These are phyloP conservation scores for Archips crataeganus DNA, from an alignment of 2,888 invertebrate species.

Conservation along the genomic window DNA sequence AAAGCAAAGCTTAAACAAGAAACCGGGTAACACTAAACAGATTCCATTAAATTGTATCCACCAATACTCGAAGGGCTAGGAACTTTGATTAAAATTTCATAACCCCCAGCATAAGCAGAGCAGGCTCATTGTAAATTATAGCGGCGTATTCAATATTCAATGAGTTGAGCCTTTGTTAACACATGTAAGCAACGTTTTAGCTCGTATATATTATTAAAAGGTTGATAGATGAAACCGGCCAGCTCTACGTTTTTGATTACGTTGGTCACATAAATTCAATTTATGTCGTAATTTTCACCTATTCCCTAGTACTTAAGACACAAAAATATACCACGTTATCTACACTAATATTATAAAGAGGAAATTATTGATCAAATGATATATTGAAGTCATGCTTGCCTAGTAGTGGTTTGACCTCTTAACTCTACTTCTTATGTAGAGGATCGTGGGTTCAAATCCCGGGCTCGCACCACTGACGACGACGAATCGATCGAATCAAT, in stretches of 20 bases:
- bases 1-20: constrained; percentile 62
- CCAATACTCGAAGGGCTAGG: constrained; percentile 70
- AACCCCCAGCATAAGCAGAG: constrained; percentile 70
- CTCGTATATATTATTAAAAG: constrained; percentile 29
- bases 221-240: not conserved
- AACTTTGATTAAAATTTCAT: constrained; percentile 84
- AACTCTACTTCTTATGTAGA: too few species aligned
- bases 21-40: constrained; percentile 57
- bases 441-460: too few species aligned
- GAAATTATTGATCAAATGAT: too few species aligned
- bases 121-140: constrained; percentile 74
- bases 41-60: constrained; percentile 67
- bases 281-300: not conserved
- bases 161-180: constrained; percentile 66
- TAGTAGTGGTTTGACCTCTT: too few species aligned
- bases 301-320: not conserved
- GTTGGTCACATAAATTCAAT: not conserved
- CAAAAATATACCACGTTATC: not conserved
- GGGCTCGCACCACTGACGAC: too few species aligned
- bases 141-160: constrained; percentile 72
- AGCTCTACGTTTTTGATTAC: not conserved
- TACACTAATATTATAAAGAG: too few species aligned
- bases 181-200: constrained; percentile 51
- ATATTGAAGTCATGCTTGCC: too few species aligned
- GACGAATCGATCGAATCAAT: too few species aligned